A percentile compares a stretch with the other conserved stretches of the same genome.
Conservation (phyloP, 2,888 invertebrate genomes). For the Epinotia demarniana region DNA sequence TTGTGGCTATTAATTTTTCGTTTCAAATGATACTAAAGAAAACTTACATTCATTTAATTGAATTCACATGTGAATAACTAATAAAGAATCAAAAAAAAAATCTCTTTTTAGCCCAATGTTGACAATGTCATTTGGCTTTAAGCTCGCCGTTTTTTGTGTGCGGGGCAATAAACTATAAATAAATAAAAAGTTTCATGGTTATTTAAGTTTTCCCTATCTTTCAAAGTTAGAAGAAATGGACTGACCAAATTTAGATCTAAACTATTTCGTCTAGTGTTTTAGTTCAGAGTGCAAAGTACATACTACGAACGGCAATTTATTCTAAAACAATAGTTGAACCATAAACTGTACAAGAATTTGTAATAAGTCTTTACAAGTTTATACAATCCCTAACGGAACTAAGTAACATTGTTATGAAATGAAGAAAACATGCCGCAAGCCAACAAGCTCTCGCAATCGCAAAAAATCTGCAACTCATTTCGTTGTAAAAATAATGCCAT, state of each 20-base stretch:
- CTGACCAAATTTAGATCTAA: background rate
- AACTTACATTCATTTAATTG: no score
- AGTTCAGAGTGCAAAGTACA: background rate
- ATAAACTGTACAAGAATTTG: background rate
- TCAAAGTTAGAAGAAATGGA: background rate
- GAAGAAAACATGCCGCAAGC: conserved; percentile 48
- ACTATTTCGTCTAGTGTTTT: background rate
- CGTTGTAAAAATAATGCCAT: conserved; percentile 71
- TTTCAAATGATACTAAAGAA: no score
- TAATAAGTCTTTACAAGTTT: background rate
- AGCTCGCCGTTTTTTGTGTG: no score
- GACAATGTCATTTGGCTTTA: no score
- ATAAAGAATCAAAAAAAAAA: no score
- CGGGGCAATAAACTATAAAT: background rate
- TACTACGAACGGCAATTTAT: background rate
- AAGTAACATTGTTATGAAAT: conserved; percentile 45
- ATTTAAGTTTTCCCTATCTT: conserved; percentile 1
- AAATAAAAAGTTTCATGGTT: background rate
- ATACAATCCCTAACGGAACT: background rate
- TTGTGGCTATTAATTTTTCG: no score
- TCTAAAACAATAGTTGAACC: background rate
- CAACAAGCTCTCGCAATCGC: conserved; percentile 55
- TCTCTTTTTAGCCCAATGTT: no score
- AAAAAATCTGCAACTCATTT: conserved; percentile 67
- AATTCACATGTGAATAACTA: no score